Base-by-base conservation (phyloP, 2,113 vertebrate genomes). In the Gorsachius goisagi region DNA sequence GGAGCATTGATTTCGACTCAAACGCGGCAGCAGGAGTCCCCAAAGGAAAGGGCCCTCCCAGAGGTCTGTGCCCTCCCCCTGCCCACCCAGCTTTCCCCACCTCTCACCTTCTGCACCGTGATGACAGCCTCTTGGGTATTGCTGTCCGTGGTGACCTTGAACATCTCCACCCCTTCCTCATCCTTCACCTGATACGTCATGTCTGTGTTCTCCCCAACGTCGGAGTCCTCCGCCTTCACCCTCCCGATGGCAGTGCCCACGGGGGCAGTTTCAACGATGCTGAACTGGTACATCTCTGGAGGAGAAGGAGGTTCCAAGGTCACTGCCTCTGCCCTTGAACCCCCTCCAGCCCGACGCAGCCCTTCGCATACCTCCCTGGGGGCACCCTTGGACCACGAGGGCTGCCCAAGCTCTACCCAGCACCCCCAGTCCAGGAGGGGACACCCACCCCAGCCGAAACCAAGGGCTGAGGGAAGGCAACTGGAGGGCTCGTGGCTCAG, bases 221-320 rank as follows among this genome's bases (percentile, higher is more conserved):
- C 99, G 0, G 98, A 98, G 60, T 99, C 99, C 18, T 99, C 99
- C 24, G 99, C 99, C 94, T 99, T 99, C 97, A 99, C 98, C 3
- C 98, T 98, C 35, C 99, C 99, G 12, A 99, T 98, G 2, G 99
- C 98, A 0, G 99, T 99, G 89, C 99, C 99, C 6, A 99, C 97
- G 0, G 98, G 98, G 3, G 98, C 99, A 0, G 98, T 98, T 97
- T 99, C 99, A 4, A 98, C 98, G 71, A 99, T 97, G 30, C 98
- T 99, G 97, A 99, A 99, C 98, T 99, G 99, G 96, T 99, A 99
- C 98, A 99, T 99, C 97, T 99, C 99, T 99, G 73, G 10, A 93
- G 69, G 15, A 92, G 44, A 81, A 84, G 94, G 14, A 39, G 49
- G 44, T 15, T 60, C 81, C 22, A 19, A 12, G 32, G 62, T 94